Evolutionary conservation across 1,140 invertebrate species (phyloP).

Genomic region (Temnothorax curvispinosus): DNA sequence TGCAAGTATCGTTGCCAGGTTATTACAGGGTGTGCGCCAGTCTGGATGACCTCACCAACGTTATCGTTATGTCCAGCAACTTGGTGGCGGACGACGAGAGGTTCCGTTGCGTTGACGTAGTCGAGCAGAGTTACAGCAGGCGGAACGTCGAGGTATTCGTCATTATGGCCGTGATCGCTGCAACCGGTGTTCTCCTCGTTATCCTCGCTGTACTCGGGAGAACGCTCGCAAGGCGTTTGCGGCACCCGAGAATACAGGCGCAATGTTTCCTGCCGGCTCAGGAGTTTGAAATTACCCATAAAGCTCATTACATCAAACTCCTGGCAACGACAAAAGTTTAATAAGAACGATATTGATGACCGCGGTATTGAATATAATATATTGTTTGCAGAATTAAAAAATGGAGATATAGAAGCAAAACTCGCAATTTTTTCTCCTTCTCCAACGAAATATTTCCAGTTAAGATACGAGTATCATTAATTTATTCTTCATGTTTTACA

Average conservation of each 20-base stretch:
- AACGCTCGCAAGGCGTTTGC: slow-evolving; percentile 75
- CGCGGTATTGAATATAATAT: too few relatives aligned
- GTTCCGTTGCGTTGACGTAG: slow-evolving; percentile 80
- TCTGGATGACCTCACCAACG: slow-evolving; percentile 71
- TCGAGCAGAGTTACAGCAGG: slow-evolving; percentile 71
- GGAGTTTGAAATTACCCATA: slow-evolving; percentile 85
- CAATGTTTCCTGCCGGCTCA: slow-evolving; percentile 85
- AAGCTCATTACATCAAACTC: slow-evolving; percentile 86
- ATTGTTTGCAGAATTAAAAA: background rate
- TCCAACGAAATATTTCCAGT: background rate
- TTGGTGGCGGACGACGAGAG: slow-evolving; percentile 46
- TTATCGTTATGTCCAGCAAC: slow-evolving; percentile 9
- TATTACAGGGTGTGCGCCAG: slow-evolving; percentile 83
- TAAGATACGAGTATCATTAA: background rate
- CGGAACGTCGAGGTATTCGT: slow-evolving; percentile 77
- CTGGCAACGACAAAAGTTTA: slow-evolving; percentile 86
- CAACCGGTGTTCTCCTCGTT: slow-evolving; percentile 70
- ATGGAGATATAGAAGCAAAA: background rate
- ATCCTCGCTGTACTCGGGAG: slow-evolving; percentile 74
- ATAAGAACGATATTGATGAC: background rate
- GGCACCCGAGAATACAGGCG: slow-evolving; percentile 77
- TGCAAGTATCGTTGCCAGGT: slow-evolving; percentile 79
- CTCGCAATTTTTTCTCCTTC: background rate
- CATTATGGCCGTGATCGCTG: slow-evolving; percentile 76
- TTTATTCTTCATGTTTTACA: background rate